phyloP scores from a whole-genome alignment of 2,113 vertebrate species.

The Arenaria interpres region DNA sequence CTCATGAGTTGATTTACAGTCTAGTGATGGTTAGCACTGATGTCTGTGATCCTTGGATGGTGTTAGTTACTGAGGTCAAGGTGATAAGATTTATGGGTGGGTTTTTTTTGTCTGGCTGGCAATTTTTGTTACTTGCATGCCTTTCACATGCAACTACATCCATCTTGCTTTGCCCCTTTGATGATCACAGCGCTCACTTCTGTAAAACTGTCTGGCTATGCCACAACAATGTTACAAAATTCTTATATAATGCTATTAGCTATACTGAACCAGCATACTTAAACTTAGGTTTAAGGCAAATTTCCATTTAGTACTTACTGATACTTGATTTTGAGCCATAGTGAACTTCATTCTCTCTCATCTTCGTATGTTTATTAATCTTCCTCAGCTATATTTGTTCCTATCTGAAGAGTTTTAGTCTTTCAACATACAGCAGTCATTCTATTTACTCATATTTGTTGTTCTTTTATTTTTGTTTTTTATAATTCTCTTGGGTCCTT shows the following conservation, averaged over 20 bases:
- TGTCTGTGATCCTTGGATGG: neutral
- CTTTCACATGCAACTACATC: neutral
- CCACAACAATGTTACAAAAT: neutral
- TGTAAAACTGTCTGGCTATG: neutral
- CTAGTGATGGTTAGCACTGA: fast-evolving
- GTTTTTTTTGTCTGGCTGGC: neutral
- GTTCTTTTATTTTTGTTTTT: neutral
- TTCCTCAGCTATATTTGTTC: neutral
- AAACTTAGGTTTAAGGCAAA: neutral
- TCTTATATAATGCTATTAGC: neutral
- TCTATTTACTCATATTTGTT: neutral
- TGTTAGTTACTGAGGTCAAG: neutral
- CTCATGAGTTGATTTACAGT: neutral
- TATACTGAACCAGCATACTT: neutral
- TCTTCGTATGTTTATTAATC: neutral
- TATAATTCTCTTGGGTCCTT: neutral
- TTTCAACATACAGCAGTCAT: neutral
- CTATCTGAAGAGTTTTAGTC: neutral
- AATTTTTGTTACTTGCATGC: neutral
- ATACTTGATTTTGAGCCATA: neutral
- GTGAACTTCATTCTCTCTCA: neutral
- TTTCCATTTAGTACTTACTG: neutral
- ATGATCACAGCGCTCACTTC: neutral
- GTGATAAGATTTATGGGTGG: neutral
- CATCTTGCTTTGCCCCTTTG: neutral